Conservation (phyloP, 2,113 vertebrate species). For the Myiopsitta monachus region DNA sequence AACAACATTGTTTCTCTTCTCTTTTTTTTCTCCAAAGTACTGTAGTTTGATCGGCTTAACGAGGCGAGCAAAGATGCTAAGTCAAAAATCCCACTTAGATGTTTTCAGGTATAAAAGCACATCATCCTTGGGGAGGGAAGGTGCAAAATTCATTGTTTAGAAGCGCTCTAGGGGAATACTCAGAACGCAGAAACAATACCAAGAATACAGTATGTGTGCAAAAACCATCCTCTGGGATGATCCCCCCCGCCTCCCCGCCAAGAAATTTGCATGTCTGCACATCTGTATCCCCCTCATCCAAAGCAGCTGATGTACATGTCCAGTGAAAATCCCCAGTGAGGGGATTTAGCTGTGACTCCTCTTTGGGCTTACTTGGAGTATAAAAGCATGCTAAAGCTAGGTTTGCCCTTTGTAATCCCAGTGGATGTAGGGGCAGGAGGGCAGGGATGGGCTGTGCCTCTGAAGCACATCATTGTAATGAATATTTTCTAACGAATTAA, state of each 20-base stretch:
- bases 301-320: neutral
- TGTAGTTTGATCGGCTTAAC: slow-evolving; percentile 13
- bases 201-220: rapidly evolving
- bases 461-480: neutral
- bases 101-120: slow-evolving; percentile 44
- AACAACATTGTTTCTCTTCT: slow-evolving; percentile 57
- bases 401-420: neutral
- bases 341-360: neutral
- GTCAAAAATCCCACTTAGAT: slow-evolving; percentile 45
- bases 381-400: neutral
- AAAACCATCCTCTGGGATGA: neutral
- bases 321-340: neutral
- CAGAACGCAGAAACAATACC: neutral
- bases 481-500: neutral
- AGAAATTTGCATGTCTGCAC: neutral
- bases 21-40: slow-evolving; percentile 47
- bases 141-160: slow-evolving; percentile 38
- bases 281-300: neutral
- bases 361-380: neutral
- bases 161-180: neutral
- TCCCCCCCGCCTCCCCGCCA: neutral
- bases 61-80: slow-evolving; percentile 1
- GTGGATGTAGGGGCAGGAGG: neutral
- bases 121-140: slow-evolving; percentile 24
- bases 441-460: neutral